Conservation (phyloP, 2,888 invertebrate genomes). For the Drosophila sordidula region DNA sequence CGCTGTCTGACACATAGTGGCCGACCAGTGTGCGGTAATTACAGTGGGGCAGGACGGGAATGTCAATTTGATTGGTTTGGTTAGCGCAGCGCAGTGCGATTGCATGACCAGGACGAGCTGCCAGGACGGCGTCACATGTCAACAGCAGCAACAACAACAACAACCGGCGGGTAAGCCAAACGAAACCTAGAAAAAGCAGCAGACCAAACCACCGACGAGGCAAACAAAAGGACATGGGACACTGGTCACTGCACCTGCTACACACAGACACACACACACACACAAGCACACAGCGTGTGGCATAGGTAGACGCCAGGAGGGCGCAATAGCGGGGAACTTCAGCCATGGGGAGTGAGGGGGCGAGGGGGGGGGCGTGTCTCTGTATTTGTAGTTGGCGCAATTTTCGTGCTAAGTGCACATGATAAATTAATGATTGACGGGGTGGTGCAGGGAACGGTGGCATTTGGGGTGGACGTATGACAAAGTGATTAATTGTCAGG, state of each 20-base stretch:
- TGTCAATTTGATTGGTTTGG: conserved; percentile 40
- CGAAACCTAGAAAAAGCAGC: conserved; percentile 46
- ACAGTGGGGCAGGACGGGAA: conserved; percentile 35
- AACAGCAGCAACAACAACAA: conserved; percentile 29
- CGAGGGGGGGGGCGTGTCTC: conserved; percentile 10
- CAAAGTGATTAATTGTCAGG: conserved; percentile 71
- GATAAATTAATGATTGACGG: conserved; percentile 74
- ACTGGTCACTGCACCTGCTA: conserved; percentile 48
- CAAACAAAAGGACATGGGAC: conserved; percentile 37
- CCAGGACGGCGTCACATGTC: conserved; percentile 53
- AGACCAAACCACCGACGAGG: conserved; percentile 17
- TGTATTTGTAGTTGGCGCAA: conserved; percentile 63
- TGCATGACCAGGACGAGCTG: conserved; percentile 20
- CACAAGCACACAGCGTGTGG: not conserved
- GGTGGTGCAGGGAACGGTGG: not conserved
- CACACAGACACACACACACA: conserved; percentile 24
- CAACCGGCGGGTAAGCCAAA: conserved; percentile 22
- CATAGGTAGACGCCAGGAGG: not conserved
- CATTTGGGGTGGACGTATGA: conserved; percentile 45
- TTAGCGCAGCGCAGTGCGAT: conserved; percentile 15
- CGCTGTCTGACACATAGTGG: conserved; percentile 10
- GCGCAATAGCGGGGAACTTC: not conserved
- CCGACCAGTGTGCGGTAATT: conserved; percentile 54
- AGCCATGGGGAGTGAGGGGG: too few relatives aligned
- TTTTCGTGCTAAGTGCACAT: conserved; percentile 75